These are phyloP conservation scores for Parapristionchus giblindavisi DNA, from an alignment of 2,888 invertebrate species.

Conservation along the genomic window DNA sequence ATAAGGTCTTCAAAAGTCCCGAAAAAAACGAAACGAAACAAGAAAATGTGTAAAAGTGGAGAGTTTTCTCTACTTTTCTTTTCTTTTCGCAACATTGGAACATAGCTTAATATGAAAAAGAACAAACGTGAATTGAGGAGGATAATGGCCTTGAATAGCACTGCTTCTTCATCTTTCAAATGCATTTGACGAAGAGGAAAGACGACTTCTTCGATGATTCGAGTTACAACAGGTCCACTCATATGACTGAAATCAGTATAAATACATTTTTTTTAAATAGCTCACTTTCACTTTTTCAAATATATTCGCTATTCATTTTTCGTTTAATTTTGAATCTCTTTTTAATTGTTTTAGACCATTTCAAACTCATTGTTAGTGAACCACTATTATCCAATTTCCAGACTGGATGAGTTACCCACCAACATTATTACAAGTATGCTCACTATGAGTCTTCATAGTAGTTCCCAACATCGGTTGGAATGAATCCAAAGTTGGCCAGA, in stretches of 20 bases:
- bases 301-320: no score
- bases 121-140: slow-evolving; percentile 64
- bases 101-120: no score
- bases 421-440: slow-evolving; percentile 12
- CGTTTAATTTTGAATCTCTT: no score
- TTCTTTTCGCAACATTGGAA: no score
- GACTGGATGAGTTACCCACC: background rate
- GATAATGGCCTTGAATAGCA: slow-evolving; percentile 66
- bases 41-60: background rate
- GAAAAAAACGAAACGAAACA: background rate
- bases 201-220: slow-evolving; percentile 65
- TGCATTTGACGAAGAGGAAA: slow-evolving; percentile 63
- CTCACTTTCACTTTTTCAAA: background rate
- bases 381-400: background rate
- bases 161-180: slow-evolving; percentile 66
- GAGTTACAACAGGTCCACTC: slow-evolving; percentile 64
- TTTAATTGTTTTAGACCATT: no score
- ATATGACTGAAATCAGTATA: no score
- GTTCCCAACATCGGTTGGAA: slow-evolving; percentile 54
- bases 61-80: no score
- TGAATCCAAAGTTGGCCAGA: slow-evolving; percentile 64
- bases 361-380: no score
- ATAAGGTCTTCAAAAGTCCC: no score
- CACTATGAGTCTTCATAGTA: slow-evolving; percentile 61
- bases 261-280: background rate